Evolutionary conservation across 2,113 vertebrate species (phyloP).

Genomic region (Sorex fumeus): DNA sequence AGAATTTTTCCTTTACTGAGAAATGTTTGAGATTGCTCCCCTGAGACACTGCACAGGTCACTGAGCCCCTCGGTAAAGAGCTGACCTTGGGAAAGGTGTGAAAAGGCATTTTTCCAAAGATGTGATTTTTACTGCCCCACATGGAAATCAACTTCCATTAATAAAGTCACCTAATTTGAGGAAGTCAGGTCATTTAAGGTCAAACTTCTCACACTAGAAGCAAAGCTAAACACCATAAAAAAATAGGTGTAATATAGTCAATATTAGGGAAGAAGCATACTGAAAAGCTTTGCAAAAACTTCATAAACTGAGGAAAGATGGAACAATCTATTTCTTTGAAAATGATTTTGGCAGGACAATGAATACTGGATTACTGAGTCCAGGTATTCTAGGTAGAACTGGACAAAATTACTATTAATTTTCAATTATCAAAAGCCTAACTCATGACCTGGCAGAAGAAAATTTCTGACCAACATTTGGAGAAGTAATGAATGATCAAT

Average conservation of each 20-base stretch:
- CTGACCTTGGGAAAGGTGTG: conserved; percentile 66
- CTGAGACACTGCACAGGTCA: conserved; percentile 57
- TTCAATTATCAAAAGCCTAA: conserved; percentile 33
- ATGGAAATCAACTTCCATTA: conserved; percentile 68
- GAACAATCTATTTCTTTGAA: conserved; percentile 26
- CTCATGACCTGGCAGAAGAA: conserved; percentile 31
- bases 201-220: background rate
- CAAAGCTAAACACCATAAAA: background rate
- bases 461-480: conserved; percentile 5
- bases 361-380: conserved; percentile 38
- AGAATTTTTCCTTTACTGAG: conserved; percentile 70
- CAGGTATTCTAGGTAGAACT: background rate
- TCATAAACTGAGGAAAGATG: background rate
- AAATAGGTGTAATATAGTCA: background rate
- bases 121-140: conserved; percentile 72
- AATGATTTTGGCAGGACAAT: conserved; percentile 1
- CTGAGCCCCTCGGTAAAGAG: conserved; percentile 60
- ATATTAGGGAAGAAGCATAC: conserved; percentile 26
- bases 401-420: conserved; percentile 28
- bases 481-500: background rate
- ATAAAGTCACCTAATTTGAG: conserved; percentile 55
- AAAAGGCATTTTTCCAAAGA: conserved; percentile 71
- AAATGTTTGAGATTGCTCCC: conserved; percentile 69
- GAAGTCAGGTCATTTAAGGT: conserved; percentile 48
- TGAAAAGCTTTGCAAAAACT: background rate